Evolutionary conservation across 2,888 invertebrate genomes (phyloP).

Genomic region (Strigamia crassipes): DNA sequence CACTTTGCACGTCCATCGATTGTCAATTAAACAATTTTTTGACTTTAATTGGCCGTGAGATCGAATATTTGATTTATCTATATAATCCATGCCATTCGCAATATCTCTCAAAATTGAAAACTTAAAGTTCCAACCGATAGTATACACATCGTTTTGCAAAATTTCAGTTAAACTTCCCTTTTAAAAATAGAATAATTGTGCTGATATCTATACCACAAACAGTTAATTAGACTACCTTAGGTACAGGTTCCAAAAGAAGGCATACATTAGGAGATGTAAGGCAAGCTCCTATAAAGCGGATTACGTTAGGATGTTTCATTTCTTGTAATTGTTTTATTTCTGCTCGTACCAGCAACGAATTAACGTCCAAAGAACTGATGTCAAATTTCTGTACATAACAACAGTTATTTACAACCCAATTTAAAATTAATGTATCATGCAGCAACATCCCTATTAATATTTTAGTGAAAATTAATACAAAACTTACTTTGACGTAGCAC

Average conservation of each 20-base stretch:
- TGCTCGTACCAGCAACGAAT: not conserved
- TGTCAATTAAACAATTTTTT: conserved; percentile 36
- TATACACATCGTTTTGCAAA: not conserved
- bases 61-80: conserved; percentile 24
- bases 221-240: not conserved
- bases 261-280: conserved; percentile 53
- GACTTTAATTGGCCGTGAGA: conserved; percentile 19
- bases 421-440: no score
- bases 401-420: no score
- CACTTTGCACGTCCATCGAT: conserved; percentile 41
- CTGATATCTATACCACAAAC: no score
- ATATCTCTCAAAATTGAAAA: conserved; percentile 43
- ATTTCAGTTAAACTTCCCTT: not conserved
- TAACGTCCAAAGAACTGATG: not conserved
- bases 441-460: no score
- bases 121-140: conserved; percentile 34
- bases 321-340: conserved; percentile 89
- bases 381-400: not conserved
- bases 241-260: not conserved
- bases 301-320: conserved; percentile 93
- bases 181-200: no score
- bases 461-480: no score
- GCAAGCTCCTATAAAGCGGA: conserved; percentile 68
- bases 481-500: no score
- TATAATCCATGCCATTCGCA: conserved; percentile 17